These are phyloP conservation scores for Notamacropus eugenii DNA, from an alignment of 2,797 vertebrate species.

Conservation along the genomic window DNA sequence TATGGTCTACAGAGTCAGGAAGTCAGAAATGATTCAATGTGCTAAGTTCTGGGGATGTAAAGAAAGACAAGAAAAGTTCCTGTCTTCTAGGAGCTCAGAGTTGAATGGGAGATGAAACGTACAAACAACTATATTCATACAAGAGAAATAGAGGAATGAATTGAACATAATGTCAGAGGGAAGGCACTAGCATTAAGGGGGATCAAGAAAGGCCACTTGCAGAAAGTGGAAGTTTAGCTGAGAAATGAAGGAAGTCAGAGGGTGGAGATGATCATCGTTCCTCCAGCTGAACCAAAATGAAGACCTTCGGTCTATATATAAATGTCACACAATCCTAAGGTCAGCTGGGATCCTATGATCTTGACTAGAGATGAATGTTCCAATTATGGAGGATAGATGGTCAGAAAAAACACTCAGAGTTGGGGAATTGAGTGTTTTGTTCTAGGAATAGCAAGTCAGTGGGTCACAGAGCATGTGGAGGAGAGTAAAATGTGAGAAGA, in stretches of 20 bases:
- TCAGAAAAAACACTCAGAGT: background rate
- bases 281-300: background rate
- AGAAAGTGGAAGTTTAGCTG: background rate
- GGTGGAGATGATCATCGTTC: background rate
- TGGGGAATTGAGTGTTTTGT: background rate
- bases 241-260: background rate
- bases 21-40: too few species aligned
- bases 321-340: background rate
- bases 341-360: background rate
- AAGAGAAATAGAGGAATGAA: too few species aligned
- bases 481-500: too few species aligned
- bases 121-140: too few species aligned
- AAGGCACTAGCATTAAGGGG: background rate
- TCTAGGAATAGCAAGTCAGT: background rate
- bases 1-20: too few species aligned
- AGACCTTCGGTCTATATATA: background rate
- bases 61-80: too few species aligned
- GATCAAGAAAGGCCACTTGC: background rate
- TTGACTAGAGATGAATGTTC: background rate
- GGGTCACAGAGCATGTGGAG: too few species aligned
- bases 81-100: background rate
- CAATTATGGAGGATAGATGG: background rate
- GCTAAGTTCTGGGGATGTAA: too few species aligned
- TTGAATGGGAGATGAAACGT: background rate
- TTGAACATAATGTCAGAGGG: too few species aligned